phyloP scores from a whole-genome alignment of 2,797 vertebrate genomes.

The Labeo calbasu region DNA sequence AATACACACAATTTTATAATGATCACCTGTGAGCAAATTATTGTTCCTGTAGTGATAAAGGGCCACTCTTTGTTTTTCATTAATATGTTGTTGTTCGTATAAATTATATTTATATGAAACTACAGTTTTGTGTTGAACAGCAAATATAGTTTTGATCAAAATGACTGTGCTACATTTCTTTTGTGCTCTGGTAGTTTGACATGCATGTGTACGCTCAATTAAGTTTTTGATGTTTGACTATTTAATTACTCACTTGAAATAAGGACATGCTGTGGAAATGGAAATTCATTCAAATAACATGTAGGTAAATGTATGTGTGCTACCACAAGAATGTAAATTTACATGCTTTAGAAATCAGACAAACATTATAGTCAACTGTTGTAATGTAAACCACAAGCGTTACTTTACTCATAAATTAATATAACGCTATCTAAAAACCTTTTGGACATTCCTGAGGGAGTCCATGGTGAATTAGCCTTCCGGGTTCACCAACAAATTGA shows the following conservation, averaged over 20 bases:
- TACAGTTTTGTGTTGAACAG: neutral
- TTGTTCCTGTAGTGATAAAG: neutral
- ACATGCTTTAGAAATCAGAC: conserved; percentile 2
- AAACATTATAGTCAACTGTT: neutral
- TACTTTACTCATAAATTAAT: neutral
- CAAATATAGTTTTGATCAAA: neutral
- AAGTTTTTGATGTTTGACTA: neutral
- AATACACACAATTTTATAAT: neutral
- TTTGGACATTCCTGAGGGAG: neutral
- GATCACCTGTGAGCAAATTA: neutral
- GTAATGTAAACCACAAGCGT: neutral
- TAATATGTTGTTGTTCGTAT: neutral
- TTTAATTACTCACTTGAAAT: neutral
- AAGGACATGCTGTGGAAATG: neutral
- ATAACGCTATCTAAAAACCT: neutral
- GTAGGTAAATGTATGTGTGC: neutral
- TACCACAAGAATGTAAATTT: neutral
- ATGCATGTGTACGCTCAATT: neutral
- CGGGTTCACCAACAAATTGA: neutral
- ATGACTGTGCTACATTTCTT: neutral
- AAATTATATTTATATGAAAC: neutral
- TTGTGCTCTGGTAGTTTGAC: neutral
- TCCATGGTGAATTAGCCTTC: neutral
- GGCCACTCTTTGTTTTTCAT: neutral
- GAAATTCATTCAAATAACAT: neutral